Base-by-base conservation (phyloP, 2,113 vertebrate genomes). In the Callionymus lyra region DNA sequence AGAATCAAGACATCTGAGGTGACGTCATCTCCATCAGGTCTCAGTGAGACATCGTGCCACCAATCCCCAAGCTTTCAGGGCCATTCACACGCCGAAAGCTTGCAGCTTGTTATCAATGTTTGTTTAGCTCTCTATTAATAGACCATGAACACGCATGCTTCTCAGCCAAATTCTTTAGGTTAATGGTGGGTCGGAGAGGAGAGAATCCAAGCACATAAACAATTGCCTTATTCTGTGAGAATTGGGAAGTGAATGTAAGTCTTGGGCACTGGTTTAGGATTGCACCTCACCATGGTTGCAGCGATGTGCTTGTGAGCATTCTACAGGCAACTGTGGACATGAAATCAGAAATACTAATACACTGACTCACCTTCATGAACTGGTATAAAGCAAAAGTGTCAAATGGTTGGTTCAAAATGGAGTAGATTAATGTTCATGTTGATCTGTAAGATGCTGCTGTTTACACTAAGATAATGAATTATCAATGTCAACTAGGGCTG, bases 71-170 rank as follows among this genome's bases (percentile, higher is more conserved):
- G 49, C 60, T 61, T 63, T 65, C 42, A 61, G 32, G n/a, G 56
- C 41, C 56, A 21, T 51, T 51, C 65, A 34, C 61, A 44, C 19
- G 43, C 64, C 59, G 74, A 27, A 65, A 71, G 61, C 56, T 58
- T 38, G 10, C 44, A 35, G 62, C 56, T 63, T 68, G 53, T 65
- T 72, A 59, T 68, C 69, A 66, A 56, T 68, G 55, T 74, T 80
- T 77, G 64, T 68, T 77, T 65, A 53, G 32, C 4, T 10, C 36
- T 51, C 74, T 80, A 82, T 78, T 82, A 72, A 71, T 78, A 80
- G 70, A 68, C 54, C 47, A 50, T 36, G 21, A 27, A 27, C 21
- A 27, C 8, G 21, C 9, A 37, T 54, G 55, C 63, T 52, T 53
- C 72, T 61, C 35, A 44, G 66, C 62, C 59, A 68, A 73, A 76